A percentile compares a stretch with the other conserved stretches of the same genome.
phyloP scores from a whole-genome alignment of 1,140 invertebrate species.

The Sipha flava region DNA sequence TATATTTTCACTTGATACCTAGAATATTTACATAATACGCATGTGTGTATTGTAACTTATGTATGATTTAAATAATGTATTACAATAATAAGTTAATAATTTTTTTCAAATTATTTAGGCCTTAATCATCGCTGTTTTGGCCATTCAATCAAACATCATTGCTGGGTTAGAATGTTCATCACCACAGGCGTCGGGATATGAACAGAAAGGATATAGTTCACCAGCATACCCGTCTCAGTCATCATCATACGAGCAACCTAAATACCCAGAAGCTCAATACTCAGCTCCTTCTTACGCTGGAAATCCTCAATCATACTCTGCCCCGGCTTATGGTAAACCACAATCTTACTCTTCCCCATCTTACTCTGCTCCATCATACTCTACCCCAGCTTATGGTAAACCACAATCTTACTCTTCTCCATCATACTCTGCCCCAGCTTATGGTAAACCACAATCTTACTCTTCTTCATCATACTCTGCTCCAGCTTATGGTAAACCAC shows the following conservation, averaged over 20 bases:
- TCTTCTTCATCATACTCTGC: neutral
- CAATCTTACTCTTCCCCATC: constrained; percentile 33
- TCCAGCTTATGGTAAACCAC: constrained; percentile 5
- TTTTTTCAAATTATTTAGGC: neutral
- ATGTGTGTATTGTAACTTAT: too few relatives aligned
- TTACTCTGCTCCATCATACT: neutral
- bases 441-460: neutral
- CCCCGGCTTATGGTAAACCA: constrained; percentile 8
- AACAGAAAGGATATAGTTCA: constrained; percentile 26
- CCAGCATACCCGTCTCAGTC: neutral
- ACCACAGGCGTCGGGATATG: neutral
- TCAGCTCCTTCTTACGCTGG: constrained; percentile 32
- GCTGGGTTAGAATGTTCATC: neutral
- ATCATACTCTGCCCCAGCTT: constrained; percentile 23
- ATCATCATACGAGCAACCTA: too few relatives aligned
- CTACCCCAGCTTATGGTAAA: constrained; percentile 37
- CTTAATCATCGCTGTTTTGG: constrained; percentile 12
- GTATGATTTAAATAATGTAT: too few relatives aligned
- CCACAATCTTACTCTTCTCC: constrained; percentile 37
- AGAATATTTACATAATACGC: too few relatives aligned
- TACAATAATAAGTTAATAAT: neutral
- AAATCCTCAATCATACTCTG: neutral
- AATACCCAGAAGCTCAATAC: too few relatives aligned
- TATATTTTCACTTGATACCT: too few relatives aligned
- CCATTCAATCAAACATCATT: neutral